phyloP scores from a whole-genome alignment of 2,888 invertebrate genomes.

The Craniophora ligustri region DNA sequence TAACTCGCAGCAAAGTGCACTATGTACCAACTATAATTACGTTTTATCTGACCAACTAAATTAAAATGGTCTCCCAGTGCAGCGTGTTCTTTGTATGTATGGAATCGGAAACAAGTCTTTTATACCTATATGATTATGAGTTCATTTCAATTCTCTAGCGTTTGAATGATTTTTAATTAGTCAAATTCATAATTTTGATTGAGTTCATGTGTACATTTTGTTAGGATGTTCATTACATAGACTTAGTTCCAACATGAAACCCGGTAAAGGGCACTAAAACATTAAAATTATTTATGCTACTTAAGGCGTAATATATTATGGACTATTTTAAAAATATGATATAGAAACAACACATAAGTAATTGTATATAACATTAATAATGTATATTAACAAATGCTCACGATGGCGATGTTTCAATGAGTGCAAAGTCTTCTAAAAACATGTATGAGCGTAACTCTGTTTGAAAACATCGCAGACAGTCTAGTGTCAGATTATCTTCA shows the following conservation, averaged over 20 bases:
- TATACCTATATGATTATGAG: neutral
- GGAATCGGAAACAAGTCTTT: conserved; percentile 1
- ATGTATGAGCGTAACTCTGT: conserved; percentile 36
- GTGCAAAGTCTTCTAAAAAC: conserved; percentile 23
- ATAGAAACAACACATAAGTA: too few species aligned
- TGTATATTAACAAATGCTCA: conserved; percentile 3
- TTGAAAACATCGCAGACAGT: conserved; percentile 29
- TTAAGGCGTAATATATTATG: too few species aligned
- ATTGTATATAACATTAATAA: neutral
- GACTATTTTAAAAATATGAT: too few species aligned
- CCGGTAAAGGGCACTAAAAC: too few species aligned
- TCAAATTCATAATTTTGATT: too few species aligned
- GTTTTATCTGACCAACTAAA: conserved; percentile 31
- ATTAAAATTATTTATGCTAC: too few species aligned
- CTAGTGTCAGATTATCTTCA: conserved; percentile 43
- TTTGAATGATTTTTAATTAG: neutral
- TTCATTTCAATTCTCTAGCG: neutral
- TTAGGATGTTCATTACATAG: too few species aligned
- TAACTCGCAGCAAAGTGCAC: conserved; percentile 13
- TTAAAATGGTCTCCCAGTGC: conserved; percentile 14
- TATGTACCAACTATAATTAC: conserved; percentile 35
- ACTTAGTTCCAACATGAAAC: too few species aligned
- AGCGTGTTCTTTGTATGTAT: neutral
- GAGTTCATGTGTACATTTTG: too few species aligned
- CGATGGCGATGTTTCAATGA: conserved; percentile 16